These are phyloP conservation scores for Drosophila parvula DNA, from an alignment of 1,140 invertebrate species.

Conservation along the genomic window DNA sequence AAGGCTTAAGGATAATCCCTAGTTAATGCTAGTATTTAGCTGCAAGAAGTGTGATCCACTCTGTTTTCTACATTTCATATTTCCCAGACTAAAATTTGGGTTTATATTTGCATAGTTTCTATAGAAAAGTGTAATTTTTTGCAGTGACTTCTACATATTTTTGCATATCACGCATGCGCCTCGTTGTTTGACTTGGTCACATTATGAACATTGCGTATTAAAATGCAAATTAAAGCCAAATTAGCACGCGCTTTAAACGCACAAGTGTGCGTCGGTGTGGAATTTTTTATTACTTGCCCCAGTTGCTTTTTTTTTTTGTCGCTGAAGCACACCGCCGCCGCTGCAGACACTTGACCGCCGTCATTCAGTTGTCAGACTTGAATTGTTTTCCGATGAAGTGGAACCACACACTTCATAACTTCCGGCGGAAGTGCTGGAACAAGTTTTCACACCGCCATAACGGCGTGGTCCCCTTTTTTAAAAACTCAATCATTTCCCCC, in stretches of 20 bases:
- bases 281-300: conserved; percentile 5
- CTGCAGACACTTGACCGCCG: conserved; percentile 53
- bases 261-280: background rate
- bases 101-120: too few relatives aligned
- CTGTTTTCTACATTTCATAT: too few relatives aligned
- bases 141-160: background rate
- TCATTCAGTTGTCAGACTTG: conserved; percentile 50
- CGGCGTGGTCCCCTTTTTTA: conserved; percentile 14
- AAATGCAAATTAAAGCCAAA: conserved; percentile 78
- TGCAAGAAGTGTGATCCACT: too few relatives aligned
- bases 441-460: conserved; percentile 21
- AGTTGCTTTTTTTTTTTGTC: background rate
- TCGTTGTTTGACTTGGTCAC: conserved; percentile 30
- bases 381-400: conserved; percentile 26
- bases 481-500: conserved; percentile 35
- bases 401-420: conserved; percentile 15
- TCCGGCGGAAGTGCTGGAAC: background rate
- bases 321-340: background rate
- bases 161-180: conserved; percentile 65
- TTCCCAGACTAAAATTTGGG: too few relatives aligned
- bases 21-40: too few relatives aligned
- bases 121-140: background rate
- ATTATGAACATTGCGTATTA: conserved; percentile 73
- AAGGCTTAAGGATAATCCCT: too few relatives aligned
- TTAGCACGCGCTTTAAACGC: conserved; percentile 61